phyloP scores from a whole-genome alignment of 2,888 invertebrate genomes.

The Slavum lentiscoides region DNA sequence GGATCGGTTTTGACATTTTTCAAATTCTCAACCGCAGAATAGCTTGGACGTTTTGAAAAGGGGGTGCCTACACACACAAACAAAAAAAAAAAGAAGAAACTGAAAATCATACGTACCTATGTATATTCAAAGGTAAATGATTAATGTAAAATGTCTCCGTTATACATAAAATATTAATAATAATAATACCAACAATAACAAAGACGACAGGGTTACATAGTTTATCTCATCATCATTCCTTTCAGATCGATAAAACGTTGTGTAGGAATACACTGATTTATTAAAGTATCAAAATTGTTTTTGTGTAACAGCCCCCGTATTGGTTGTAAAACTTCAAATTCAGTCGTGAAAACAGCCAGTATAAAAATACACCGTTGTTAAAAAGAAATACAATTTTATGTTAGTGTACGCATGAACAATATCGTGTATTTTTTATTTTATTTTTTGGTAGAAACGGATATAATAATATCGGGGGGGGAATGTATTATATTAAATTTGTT shows the following conservation, averaged over 20 bases:
- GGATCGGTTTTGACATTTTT: constrained; percentile 33
- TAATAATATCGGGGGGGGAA: too few species aligned
- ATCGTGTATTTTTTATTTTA: too few species aligned
- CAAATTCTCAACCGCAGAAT: constrained; percentile 24
- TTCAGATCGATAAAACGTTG: constrained; percentile 6
- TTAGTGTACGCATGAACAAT: too few species aligned
- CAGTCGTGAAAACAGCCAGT: too few species aligned
- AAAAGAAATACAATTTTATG: too few species aligned
- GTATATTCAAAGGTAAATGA: constrained; percentile 4
- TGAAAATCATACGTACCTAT: neutral
- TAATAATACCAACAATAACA: constrained; percentile 1
- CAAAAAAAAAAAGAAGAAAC: constrained; percentile 14
- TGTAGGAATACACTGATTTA: constrained; percentile 7
- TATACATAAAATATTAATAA: constrained; percentile 18
- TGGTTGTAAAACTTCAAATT: neutral
- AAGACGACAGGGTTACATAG: constrained; percentile 20
- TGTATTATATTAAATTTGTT: too few species aligned
- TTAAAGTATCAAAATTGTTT: constrained; percentile 18
- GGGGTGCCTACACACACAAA: too few species aligned
- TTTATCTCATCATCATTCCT: constrained; percentile 21
- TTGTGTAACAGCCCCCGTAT: neutral
- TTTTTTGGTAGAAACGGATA: too few species aligned
- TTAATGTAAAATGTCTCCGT: constrained; percentile 34
- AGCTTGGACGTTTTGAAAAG: neutral
- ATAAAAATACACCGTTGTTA: too few species aligned